A percentile compares a stretch with the other conserved stretches of the same genome.
phyloP scores from a whole-genome alignment of 1,140 invertebrate species.

The Drosophila funebris region DNA sequence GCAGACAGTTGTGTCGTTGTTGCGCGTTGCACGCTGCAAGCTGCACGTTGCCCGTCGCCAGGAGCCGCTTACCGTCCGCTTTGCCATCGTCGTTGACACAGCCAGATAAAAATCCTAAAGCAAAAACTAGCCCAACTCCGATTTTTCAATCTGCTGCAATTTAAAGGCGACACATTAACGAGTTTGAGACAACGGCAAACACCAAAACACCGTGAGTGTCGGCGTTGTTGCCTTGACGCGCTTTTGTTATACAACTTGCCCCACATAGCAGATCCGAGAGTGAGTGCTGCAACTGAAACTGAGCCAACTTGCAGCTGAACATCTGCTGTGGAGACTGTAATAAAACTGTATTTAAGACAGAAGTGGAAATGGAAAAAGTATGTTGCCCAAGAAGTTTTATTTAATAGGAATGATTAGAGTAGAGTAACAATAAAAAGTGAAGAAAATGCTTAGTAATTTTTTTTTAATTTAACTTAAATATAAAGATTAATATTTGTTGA shows the following conservation, averaged over 20 bases:
- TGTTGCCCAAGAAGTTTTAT: no score
- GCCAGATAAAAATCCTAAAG: constrained; percentile 64
- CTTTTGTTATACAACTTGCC: constrained; percentile 59
- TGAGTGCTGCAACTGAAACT: not conserved
- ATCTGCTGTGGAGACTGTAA: not conserved
- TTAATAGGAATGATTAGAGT: no score
- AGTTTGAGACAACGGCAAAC: constrained; percentile 41
- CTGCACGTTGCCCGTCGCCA: constrained; percentile 35
- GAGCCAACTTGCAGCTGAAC: not conserved
- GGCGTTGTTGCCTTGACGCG: constrained; percentile 59
- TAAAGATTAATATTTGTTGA: no score
- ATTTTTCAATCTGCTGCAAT: constrained; percentile 52
- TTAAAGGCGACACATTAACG: constrained; percentile 70
- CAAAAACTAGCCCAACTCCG: constrained; percentile 48
- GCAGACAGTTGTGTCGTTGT: constrained; percentile 9
- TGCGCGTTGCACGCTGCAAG: constrained; percentile 1
- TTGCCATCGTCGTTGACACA: constrained; percentile 50
- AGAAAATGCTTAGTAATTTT: no score
- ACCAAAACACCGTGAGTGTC: not conserved
- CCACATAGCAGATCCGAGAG: constrained; percentile 7
- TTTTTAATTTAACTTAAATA: no score
- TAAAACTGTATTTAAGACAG: not conserved
- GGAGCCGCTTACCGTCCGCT: constrained; percentile 69
- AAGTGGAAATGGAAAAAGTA: no score
- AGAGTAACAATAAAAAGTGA: no score